Evolutionary conservation across 2,113 vertebrate species (phyloP), one percentile per base, ranked within the genome.

Genomic region (Pogonocichla stellata): DNA sequence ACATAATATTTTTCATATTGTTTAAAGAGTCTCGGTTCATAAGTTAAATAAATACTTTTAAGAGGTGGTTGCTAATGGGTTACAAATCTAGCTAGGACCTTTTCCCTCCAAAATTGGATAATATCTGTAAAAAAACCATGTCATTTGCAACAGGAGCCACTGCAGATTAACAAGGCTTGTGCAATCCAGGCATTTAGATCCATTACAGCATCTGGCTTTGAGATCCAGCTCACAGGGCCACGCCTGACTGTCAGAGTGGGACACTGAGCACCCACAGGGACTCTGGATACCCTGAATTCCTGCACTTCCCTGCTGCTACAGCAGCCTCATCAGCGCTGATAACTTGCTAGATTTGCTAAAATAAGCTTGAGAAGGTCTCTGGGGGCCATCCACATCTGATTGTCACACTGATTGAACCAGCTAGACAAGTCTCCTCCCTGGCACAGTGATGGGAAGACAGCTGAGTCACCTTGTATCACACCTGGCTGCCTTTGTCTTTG

Each of bases 171-270:
- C 31, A 40, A 28, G 3, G 11, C 9, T 2, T 56, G 5, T 78
- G 64, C 50, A 70, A 50, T 33, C 29, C 24, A 12, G 8, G 47
- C n/a, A 38, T 61, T 87, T 42, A 28, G 29, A 69, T 56, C 38
- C 25, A 15, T 43, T 54, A 15, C 14, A 78, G 12, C 18, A 7
- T 51, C 45, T 95, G 78, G 8, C 40, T 82, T 91, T 28, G 82
- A 61, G 65, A 31, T 75, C 53, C 51, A 81, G 47, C 57, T 80
- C 23, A 6, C 14, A 23, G 38, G 33, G 36, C 20, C 16, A 4
- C 12, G 19, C 8, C 18, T 75, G 54, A 8, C 24, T 5, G 0
- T 24, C 0, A 1, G 26, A 71, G 12, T 4, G 23, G 57, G 7
- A 23, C 38, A 8, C 0, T 6, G 40, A 22, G 19, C 33, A 34